Conservation (phyloP, 2,888 invertebrate genomes). For the Helobdella robusta region DNA sequence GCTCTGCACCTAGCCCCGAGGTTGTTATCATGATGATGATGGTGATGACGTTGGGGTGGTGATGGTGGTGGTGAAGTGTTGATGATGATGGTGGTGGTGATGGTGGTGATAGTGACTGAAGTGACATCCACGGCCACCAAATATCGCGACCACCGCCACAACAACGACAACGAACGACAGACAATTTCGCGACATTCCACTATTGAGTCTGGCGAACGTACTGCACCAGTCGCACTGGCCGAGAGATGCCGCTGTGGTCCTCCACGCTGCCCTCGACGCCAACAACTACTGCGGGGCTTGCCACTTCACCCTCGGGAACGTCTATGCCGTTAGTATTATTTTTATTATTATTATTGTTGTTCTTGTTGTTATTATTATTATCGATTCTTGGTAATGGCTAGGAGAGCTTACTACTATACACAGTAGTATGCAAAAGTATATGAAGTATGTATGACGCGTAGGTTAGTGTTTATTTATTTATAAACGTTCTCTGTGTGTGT, state of each 20-base stretch:
- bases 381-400: background rate
- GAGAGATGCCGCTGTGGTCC: conserved; percentile 64
- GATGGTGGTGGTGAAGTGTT: no score
- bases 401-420: no score
- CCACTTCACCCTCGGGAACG: conserved; percentile 62
- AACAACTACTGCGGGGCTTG: conserved; percentile 54
- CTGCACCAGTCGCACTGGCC: conserved; percentile 60
- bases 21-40: conserved; percentile 51
- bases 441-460: no score
- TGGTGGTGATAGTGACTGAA: background rate
- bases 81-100: background rate
- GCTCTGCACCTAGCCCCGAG: conserved; percentile 67
- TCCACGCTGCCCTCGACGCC: conserved; percentile 65
- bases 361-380: background rate
- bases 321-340: conserved; percentile 57
- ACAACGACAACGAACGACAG: no score
- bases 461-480: no score
- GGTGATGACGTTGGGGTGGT: conserved; percentile 19
- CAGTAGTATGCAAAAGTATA: no score
- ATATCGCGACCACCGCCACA: background rate
- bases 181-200: conserved; percentile 62
- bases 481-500: no score
- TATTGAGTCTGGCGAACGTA: conserved; percentile 65
- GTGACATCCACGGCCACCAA: conserved; percentile 22
- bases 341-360: background rate